Base-by-base conservation (phyloP, 2,797 vertebrate species). In the Pipistrellus nathusii region DNA sequence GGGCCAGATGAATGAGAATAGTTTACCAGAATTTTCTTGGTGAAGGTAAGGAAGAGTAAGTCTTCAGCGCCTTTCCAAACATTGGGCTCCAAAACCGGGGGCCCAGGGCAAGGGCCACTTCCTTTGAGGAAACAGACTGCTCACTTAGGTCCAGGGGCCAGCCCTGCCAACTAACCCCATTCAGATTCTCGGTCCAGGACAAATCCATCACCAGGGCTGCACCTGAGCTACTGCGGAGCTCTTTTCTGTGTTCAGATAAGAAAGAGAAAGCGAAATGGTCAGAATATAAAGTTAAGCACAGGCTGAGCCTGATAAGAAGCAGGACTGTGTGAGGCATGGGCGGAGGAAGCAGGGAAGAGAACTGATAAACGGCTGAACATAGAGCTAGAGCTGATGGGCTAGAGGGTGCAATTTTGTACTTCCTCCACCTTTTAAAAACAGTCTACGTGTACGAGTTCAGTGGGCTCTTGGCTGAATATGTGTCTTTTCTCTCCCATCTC, bases 191-290 rank as follows among this genome's bases (percentile, higher is more conserved):
- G 30, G 71, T 73, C 21, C 46, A 38, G 85, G 53, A 82, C 23
- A 75, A 35, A 72, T 66, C 12, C 4, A 75, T 71, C 64, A 38
- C 35, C 3, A 14, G n/a, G 17, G 15, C 53, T 35, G 20, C 57
- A 32, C 13, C 69, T 51, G 80, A 35, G 30, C 78, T 81, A 68
- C 57, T 11, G 25, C 12, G 1, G 25, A 15, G 27, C 57, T 77
- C 17, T 17, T 71, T 76, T 90, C 12, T 48, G n/a, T 92, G 75
- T 76, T 85, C 62, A 85, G n/a, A 72, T 84, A 78, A 73, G 35
- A 48, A 75, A 51, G 30, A 93, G 85, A 55, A 71, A 71, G 23
- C 76, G 71, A 78, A 89, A 69, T 8, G 3, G 13, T 41, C 46
- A 78, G 51, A 88, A 72, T 25, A 62, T 18, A 30, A 82, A 66